Conservation (phyloP, 1,140 invertebrate genomes). For the Orchesella cincta region DNA sequence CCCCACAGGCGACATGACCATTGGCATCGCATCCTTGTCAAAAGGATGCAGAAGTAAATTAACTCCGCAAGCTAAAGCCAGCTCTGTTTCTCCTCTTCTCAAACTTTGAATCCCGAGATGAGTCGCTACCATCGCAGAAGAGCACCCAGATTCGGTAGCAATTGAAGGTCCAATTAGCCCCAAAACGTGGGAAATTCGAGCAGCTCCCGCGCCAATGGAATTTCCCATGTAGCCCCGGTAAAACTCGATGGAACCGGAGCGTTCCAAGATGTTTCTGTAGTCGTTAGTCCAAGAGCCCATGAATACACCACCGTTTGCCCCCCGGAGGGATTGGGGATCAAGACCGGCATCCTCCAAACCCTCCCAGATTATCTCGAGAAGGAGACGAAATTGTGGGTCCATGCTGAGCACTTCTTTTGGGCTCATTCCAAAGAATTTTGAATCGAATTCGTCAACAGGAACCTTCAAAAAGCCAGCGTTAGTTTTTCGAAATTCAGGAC, state of each 20-base stretch:
- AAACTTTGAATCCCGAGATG: constrained; percentile 35
- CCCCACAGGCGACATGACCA: constrained; percentile 83
- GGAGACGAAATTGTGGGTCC: constrained; percentile 66
- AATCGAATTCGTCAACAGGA: constrained; percentile 57
- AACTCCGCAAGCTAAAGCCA: constrained; percentile 38
- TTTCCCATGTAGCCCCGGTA: constrained; percentile 42
- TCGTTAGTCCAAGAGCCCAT: constrained; percentile 35
- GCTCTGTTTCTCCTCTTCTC: constrained; percentile 14
- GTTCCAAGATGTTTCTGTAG: neutral
- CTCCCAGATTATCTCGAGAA: constrained; percentile 66
- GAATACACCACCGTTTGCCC: constrained; percentile 35
- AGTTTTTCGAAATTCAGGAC: neutral
- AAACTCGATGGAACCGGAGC: neutral
- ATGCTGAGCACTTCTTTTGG: constrained; percentile 62
- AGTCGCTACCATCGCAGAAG: constrained; percentile 33
- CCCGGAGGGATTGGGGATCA: constrained; percentile 26
- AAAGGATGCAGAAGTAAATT: constrained; percentile 59
- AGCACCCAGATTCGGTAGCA: constrained; percentile 42
- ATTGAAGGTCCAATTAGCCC: constrained; percentile 40
- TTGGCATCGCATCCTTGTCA: constrained; percentile 53
- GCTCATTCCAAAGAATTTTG: constrained; percentile 61
- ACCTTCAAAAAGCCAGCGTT: constrained; percentile 34
- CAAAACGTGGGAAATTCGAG: constrained; percentile 61
- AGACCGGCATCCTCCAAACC: constrained; percentile 60
- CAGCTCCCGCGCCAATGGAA: constrained; percentile 55